phyloP scores from a whole-genome alignment of 2,888 invertebrate genomes.

The Dendrolimus pini region DNA sequence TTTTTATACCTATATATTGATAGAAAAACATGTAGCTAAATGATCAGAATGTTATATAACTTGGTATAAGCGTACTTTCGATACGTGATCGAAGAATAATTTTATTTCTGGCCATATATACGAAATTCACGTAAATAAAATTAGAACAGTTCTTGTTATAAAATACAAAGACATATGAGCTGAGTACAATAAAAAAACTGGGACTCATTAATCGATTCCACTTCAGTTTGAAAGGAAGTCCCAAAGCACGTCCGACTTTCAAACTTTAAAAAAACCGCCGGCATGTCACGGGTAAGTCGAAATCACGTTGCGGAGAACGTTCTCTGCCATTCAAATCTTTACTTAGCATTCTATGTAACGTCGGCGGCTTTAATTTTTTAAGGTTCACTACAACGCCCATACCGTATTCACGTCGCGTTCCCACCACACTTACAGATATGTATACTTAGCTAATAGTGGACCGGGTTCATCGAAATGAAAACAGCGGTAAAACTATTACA shows the following conservation, averaged over 20 bases:
- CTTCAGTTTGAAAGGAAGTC: conserved; percentile 38
- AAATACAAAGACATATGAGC: conserved; percentile 19
- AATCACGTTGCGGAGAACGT: conserved; percentile 47
- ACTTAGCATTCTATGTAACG: conserved; percentile 64
- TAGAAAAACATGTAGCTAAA: too few species aligned
- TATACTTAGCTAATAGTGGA: conserved; percentile 59
- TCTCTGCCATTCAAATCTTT: conserved; percentile 57
- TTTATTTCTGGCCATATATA: too few species aligned
- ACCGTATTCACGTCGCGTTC: conserved; percentile 63
- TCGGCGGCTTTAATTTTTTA: conserved; percentile 63
- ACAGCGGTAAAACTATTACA: conserved; percentile 14
- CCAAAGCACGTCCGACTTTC: conserved; percentile 45
- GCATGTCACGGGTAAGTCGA: conserved; percentile 54
- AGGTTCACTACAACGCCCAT: conserved; percentile 57
- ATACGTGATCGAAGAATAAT: too few species aligned
- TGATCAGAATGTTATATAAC: too few species aligned
- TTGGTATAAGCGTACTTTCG: too few species aligned
- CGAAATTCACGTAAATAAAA: too few species aligned
- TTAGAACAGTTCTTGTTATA: too few species aligned
- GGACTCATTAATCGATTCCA: conserved; percentile 48
- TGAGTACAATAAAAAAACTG: conserved; percentile 30
- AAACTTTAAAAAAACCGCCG: conserved; percentile 43
- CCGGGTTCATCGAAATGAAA: conserved; percentile 26
- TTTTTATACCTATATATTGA: too few species aligned
- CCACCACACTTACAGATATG: conserved; percentile 57